These are phyloP conservation scores for Caenorhabditis sinica DNA, from an alignment of 2,888 invertebrate genomes.

Conservation along the genomic window DNA sequence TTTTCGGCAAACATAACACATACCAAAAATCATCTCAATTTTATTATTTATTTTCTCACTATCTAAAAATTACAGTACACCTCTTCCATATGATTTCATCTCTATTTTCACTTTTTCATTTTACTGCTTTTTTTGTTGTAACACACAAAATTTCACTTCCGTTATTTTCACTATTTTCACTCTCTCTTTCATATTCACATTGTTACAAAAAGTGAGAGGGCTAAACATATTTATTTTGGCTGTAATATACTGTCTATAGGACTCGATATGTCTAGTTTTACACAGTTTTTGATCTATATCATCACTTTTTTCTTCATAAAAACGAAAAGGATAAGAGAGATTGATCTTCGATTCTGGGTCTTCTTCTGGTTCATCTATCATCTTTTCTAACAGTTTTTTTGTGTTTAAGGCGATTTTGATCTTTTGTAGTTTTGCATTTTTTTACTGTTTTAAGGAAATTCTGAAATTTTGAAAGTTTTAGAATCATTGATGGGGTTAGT, in stretches of 20 bases:
- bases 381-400: constrained; percentile 1
- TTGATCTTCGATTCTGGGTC: not conserved
- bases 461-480: not conserved
- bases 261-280: not conserved
- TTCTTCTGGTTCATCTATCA: not conserved
- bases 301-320: not conserved
- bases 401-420: not conserved
- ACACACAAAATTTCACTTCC: no score
- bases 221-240: not conserved
- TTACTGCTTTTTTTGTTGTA: no score
- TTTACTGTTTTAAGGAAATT: not conserved
- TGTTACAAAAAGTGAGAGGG: no score
- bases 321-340: not conserved
- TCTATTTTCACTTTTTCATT: no score
- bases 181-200: not conserved
- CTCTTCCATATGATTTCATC: no score
- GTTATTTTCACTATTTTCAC: not conserved
- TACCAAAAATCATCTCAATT: not conserved
- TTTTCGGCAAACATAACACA: not conserved
- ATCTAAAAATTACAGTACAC: not conserved
- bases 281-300: not conserved
- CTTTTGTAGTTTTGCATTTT: not conserved
- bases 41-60: not conserved
- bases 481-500: no score
- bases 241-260: not conserved